Evolutionary conservation across 2,113 vertebrate genomes (phyloP).

Genomic region (Vidua chalybeata): DNA sequence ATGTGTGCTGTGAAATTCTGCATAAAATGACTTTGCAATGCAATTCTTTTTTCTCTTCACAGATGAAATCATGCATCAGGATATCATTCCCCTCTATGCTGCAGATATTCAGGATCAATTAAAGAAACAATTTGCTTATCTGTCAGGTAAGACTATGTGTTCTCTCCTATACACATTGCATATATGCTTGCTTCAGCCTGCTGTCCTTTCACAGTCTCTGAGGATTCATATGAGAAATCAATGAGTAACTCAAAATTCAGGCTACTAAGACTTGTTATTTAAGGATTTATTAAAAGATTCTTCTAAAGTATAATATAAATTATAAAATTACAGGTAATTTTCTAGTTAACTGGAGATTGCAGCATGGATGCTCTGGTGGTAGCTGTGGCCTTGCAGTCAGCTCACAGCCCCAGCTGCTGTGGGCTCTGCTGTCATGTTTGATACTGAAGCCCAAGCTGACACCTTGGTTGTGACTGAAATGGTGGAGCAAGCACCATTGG

Average conservation of each 20-base stretch:
- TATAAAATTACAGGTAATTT: background rate
- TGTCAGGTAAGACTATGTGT: constrained; percentile 81
- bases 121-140: constrained; percentile 91
- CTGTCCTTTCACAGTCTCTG: background rate
- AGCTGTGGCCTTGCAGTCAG: background rate
- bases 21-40: background rate
- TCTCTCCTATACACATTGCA: background rate
- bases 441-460: background rate
- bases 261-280: background rate
- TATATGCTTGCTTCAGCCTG: background rate
- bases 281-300: background rate
- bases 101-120: constrained; percentile 91
- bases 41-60: background rate
- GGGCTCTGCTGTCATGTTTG: background rate
- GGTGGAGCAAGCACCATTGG: rapidly evolving
- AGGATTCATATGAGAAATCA: background rate
- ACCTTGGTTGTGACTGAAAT: background rate
- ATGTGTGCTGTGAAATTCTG: background rate
- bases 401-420: background rate
- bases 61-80: constrained; percentile 97
- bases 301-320: background rate
- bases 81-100: constrained; percentile 85
- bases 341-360: background rate
- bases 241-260: background rate
- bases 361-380: background rate